Evolutionary conservation across 2,888 invertebrate genomes (phyloP).

Genomic region (Cryptocephalus moraei): DNA sequence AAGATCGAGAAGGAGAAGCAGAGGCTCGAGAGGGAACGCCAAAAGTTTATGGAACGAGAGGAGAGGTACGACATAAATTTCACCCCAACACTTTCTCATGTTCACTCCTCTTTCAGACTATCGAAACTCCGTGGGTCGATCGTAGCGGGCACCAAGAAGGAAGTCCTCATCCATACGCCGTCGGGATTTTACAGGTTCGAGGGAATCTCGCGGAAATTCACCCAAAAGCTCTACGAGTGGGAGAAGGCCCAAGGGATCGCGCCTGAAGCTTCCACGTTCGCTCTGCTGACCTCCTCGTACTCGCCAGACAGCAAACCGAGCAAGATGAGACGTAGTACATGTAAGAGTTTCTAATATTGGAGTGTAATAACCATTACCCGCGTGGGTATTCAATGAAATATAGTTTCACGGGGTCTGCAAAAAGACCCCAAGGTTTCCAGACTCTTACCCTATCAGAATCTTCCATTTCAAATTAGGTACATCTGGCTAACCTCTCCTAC

Average conservation of each 20-base stretch:
- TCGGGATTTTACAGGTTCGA: conserved; percentile 77
- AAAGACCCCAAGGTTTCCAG: too few relatives aligned
- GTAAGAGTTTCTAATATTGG: neutral
- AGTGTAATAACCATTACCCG: too few relatives aligned
- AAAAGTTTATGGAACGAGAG: conserved; percentile 55
- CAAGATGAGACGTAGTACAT: conserved; percentile 2
- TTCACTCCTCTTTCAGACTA: conserved; percentile 31
- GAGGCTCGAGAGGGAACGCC: conserved; percentile 48
- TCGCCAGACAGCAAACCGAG: conserved; percentile 25
- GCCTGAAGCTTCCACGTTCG: conserved; percentile 77
- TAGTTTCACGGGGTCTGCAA: too few relatives aligned
- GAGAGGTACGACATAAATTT: conserved; percentile 37
- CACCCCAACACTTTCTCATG: neutral
- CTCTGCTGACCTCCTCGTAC: conserved; percentile 55
- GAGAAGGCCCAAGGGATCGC: conserved; percentile 79
- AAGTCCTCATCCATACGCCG: conserved; percentile 72
- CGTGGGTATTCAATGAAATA: too few relatives aligned
- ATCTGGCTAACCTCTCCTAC: too few relatives aligned
- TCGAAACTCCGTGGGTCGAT: conserved; percentile 50
- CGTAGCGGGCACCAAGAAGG: conserved; percentile 46
- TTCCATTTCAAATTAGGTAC: too few relatives aligned
- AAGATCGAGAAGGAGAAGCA: conserved; percentile 53
- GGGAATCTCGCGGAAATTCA: conserved; percentile 81
- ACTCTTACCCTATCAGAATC: too few relatives aligned
- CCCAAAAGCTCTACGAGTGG: conserved; percentile 85